Conservation (phyloP, 1,140 invertebrate genomes). For the Drosophila miranda region DNA sequence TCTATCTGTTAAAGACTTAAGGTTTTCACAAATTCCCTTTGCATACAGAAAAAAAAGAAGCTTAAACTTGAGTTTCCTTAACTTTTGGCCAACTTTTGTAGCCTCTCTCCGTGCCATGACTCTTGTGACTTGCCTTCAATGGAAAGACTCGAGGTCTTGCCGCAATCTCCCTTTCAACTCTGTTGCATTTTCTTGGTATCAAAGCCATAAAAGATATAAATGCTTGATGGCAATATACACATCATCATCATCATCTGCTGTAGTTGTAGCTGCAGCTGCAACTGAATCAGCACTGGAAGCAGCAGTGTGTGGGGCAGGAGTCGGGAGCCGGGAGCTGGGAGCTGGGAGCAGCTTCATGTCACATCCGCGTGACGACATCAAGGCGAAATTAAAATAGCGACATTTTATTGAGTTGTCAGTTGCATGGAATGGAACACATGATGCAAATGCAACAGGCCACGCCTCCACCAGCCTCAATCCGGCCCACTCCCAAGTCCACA, state of each 20-base stretch:
- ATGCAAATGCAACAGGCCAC: conserved; percentile 56
- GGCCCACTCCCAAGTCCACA: conserved; percentile 48
- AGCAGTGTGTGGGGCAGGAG: background rate
- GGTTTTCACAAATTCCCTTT: background rate
- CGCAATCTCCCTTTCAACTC: conserved; percentile 24
- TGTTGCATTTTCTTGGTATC: conserved; percentile 60
- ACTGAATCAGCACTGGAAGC: conserved; percentile 40
- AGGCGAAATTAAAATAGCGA: conserved; percentile 70
- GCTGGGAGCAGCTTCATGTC: conserved; percentile 35
- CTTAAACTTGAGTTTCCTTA: background rate
- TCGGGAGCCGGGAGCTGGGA: too few relatives aligned
- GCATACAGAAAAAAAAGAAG: background rate
- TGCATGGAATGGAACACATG: conserved; percentile 63
- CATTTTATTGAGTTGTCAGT: conserved; percentile 79
- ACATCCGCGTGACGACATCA: conserved; percentile 65
- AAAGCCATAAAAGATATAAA: conserved; percentile 57
- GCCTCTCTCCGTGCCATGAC: too few relatives aligned
- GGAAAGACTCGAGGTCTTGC: conserved; percentile 4
- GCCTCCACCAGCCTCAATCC: conserved; percentile 35
- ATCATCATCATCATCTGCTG: conserved; percentile 54
- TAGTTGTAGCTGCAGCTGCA: conserved; percentile 24
- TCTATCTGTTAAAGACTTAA: too few relatives aligned
- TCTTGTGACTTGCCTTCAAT: too few relatives aligned
- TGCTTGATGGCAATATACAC: conserved; percentile 70
- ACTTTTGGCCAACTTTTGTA: conserved; percentile 14